Evolutionary conservation across 2,113 vertebrate genomes (phyloP).

Genomic region (Pluvianellus socialis): DNA sequence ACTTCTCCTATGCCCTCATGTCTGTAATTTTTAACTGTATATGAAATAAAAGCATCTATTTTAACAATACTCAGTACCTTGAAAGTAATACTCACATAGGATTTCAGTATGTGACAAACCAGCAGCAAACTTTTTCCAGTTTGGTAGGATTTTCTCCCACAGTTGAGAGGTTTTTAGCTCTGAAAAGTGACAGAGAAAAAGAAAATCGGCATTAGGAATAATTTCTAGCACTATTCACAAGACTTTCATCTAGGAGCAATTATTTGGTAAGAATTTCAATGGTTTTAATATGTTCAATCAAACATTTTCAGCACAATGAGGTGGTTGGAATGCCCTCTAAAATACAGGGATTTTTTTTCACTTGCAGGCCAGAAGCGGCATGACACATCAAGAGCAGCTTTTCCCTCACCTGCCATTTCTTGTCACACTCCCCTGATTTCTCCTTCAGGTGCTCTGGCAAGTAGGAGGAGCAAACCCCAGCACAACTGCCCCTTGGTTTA

Average conservation of each 20-base stretch:
- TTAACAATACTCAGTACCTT: background rate
- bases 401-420: conserved; percentile 15
- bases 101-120: background rate
- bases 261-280: background rate
- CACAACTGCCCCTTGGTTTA: background rate
- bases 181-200: background rate
- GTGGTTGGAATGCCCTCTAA: background rate
- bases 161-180: background rate
- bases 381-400: background rate
- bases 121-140: background rate
- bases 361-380: background rate
- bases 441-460: background rate
- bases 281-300: background rate
- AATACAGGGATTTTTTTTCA: background rate
- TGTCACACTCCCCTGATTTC: background rate
- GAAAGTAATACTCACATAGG: background rate
- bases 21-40: background rate
- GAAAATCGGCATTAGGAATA: background rate
- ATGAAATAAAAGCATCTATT: background rate
- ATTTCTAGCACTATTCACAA: background rate
- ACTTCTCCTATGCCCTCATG: background rate
- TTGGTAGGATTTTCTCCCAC: background rate
- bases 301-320: background rate
- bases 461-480: background rate
- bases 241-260: background rate